Conservation (phyloP, 1,140 invertebrate genomes). For the Octopus sinensis region DNA sequence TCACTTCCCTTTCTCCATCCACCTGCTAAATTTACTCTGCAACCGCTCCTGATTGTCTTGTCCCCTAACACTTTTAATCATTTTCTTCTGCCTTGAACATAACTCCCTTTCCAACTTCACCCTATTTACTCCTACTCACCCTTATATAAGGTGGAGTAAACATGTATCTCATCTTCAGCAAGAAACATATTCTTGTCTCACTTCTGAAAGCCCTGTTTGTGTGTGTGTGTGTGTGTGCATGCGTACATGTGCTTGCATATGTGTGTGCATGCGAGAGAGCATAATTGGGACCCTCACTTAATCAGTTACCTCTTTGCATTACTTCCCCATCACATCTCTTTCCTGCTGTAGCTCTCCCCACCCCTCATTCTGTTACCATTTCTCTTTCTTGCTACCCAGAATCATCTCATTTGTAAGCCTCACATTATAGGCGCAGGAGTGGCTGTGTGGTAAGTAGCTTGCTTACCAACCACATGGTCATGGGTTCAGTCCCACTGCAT, state of each 20-base stretch:
- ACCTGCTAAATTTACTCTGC: not conserved
- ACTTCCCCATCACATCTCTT: not conserved
- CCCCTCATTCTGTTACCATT: not conserved
- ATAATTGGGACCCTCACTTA: not conserved
- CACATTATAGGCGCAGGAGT: too few relatives aligned
- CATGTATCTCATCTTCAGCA: too few relatives aligned
- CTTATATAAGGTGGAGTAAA: too few relatives aligned
- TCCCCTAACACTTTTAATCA: not conserved
- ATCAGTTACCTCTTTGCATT: not conserved
- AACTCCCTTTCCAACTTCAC: not conserved
- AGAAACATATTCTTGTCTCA: too few relatives aligned
- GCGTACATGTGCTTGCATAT: not conserved
- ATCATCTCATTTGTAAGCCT: too few relatives aligned
- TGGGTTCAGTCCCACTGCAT: too few relatives aligned
- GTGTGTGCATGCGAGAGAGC: not conserved
- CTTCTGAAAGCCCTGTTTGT: too few relatives aligned
- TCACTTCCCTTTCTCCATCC: not conserved
- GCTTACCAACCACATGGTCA: too few relatives aligned
- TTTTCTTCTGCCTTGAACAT: not conserved
- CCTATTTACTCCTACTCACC: too few relatives aligned
- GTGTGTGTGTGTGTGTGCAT: not conserved
- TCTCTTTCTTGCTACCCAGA: not conserved
- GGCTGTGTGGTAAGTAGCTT: too few relatives aligned
- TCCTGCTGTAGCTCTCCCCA: not conserved
- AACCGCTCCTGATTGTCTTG: not conserved